These are phyloP conservation scores for Abrostola triplasia DNA, from an alignment of 2,888 invertebrate species.

Conservation along the genomic window DNA sequence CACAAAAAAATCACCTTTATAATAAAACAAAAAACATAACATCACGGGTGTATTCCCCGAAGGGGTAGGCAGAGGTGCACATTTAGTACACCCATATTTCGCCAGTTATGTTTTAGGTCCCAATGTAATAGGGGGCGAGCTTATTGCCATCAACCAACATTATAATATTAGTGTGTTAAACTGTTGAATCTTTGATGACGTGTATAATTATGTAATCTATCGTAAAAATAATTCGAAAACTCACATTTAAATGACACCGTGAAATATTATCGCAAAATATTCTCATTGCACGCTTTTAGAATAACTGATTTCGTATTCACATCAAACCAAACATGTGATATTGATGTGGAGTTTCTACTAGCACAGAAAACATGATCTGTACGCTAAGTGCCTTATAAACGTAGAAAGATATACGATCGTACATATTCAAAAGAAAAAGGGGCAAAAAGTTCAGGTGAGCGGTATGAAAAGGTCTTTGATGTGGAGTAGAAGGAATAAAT, in stretches of 20 bases:
- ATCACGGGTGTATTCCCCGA: too few relatives aligned
- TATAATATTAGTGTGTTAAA: too few relatives aligned
- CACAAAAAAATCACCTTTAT: too few relatives aligned
- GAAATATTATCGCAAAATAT: background rate
- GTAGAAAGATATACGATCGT: background rate
- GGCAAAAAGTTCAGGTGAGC: background rate
- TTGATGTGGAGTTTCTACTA: background rate
- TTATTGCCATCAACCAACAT: too few relatives aligned
- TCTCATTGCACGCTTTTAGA: background rate
- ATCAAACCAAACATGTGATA: constrained; percentile 3
- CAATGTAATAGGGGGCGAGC: too few relatives aligned
- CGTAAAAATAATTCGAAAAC: too few relatives aligned
- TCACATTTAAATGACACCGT: background rate
- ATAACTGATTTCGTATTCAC: constrained; percentile 1
- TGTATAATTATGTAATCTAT: too few relatives aligned
- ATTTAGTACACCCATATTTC: too few relatives aligned
- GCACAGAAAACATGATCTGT: constrained; percentile 5
- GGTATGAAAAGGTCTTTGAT: background rate
- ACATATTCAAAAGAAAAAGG: constrained; percentile 1
- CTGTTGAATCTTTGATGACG: too few relatives aligned
- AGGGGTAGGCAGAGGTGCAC: too few relatives aligned
- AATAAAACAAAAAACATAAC: too few relatives aligned
- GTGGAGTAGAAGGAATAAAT: background rate
- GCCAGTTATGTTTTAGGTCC: too few relatives aligned
- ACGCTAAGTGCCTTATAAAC: constrained; percentile 5